These are phyloP conservation scores for Goniozus legneri DNA, from an alignment of 1,140 invertebrate species.

Conservation along the genomic window DNA sequence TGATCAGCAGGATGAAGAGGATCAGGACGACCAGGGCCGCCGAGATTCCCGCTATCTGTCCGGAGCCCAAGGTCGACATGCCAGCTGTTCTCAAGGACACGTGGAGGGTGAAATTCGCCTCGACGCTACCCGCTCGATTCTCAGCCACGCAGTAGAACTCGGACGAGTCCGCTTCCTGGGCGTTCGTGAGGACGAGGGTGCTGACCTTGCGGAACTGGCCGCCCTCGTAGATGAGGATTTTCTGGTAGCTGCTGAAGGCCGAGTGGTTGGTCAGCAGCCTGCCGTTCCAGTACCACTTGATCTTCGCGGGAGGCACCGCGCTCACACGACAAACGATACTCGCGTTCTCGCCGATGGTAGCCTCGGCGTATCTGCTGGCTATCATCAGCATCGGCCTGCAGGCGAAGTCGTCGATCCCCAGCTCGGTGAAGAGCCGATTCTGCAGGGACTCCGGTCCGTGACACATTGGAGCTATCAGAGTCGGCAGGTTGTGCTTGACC, in stretches of 20 bases:
- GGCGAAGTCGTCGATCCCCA: constrained; percentile 80
- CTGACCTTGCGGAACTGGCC: constrained; percentile 70
- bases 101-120: constrained; percentile 85
- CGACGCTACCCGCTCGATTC: constrained; percentile 87
- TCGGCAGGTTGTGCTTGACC: constrained; percentile 76
- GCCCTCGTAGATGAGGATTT: constrained; percentile 75
- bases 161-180: constrained; percentile 81
- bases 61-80: constrained; percentile 75
- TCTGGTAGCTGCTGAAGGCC: constrained; percentile 75
- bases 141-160: constrained; percentile 89
- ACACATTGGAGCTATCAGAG: constrained; percentile 72
- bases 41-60: constrained; percentile 81
- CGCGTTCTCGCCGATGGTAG: constrained; percentile 77
- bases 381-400: constrained; percentile 80
- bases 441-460: constrained; percentile 65
- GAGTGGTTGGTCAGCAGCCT: constrained; percentile 75
- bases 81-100: constrained; percentile 73
- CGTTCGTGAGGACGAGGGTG: constrained; percentile 78
- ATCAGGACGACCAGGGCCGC: constrained; percentile 77
- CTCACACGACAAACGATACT: constrained; percentile 77
- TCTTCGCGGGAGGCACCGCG: constrained; percentile 74
- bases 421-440: constrained; percentile 68
- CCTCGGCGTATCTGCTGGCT: constrained; percentile 71
- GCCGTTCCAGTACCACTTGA: constrained; percentile 87
- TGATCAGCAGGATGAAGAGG: constrained; percentile 70